A percentile compares a stretch with the other conserved stretches of the same genome.
Evolutionary conservation across 2,888 invertebrate species (phyloP).

Genomic region (Thelaira solivaga): DNA sequence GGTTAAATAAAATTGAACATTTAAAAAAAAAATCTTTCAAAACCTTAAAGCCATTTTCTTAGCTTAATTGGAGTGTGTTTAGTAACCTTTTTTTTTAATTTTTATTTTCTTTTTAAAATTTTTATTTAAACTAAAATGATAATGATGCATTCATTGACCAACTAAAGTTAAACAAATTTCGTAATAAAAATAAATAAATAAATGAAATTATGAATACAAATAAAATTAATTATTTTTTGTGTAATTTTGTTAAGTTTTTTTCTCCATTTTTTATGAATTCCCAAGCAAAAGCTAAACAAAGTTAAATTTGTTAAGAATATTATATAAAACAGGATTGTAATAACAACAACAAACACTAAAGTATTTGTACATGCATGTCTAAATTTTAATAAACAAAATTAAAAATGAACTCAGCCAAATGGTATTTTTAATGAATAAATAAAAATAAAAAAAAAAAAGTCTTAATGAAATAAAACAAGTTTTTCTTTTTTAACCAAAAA

Average conservation of each 20-base stretch:
- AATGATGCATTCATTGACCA: conserved; percentile 39
- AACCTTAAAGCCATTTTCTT: too few relatives aligned
- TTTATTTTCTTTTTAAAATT: too few relatives aligned
- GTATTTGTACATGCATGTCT: too few relatives aligned
- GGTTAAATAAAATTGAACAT: too few relatives aligned
- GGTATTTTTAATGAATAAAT: conserved; percentile 33
- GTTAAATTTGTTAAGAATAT: conserved; percentile 38
- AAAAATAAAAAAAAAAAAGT: not conserved
- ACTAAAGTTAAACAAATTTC: not conserved
- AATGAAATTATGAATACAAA: not conserved
- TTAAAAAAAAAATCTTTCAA: too few relatives aligned
- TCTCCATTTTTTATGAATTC: conserved; percentile 6
- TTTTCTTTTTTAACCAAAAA: conserved; percentile 11
- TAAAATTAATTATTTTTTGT: conserved; percentile 16
- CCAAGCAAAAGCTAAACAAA: conserved; percentile 27
- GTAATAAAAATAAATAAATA: not conserved
- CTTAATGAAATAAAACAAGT: conserved; percentile 42
- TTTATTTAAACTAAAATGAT: not conserved
- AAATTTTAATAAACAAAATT: conserved; percentile 19
- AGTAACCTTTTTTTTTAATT: too few relatives aligned
- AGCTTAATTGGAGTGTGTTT: too few relatives aligned
- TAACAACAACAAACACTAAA: not conserved
- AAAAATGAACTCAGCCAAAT: conserved; percentile 54
- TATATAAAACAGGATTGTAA: not conserved
- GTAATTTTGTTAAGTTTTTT: conserved; percentile 20